Base-by-base conservation (phyloP, 2,113 vertebrate genomes). In the Eleginops maclovinus region DNA sequence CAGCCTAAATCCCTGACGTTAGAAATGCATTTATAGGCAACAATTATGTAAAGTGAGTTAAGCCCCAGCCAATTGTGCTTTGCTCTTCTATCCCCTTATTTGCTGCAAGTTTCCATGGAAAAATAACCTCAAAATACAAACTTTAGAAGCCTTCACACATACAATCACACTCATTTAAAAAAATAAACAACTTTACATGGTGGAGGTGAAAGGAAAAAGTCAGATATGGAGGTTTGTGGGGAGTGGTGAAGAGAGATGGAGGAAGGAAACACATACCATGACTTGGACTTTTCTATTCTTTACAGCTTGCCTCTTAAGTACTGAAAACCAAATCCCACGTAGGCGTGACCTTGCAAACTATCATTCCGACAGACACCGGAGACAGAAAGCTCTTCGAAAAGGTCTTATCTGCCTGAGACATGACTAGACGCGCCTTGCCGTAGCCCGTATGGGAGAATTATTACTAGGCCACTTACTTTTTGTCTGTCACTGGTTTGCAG, bases 11-110 rank as follows among this genome's bases (percentile, higher is more conserved):
- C 82, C 71, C 71, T 41, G 44, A 73, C 21, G 62, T 26, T 70
- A 55, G 51, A 59, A 89, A 77, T 55, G 80, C 78, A 67, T 81
- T 87, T 83, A 73, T 71, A 74, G 75, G 83, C 55, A 79, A 86
- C 75, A 81, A 79, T 87, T 84, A 89, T 89, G 85, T 76, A 83
- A 86, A 85, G 74, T 83, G 70, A 67, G 63, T 43, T 82, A 86
- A 83, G 77, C 78, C 62, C 22, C 50, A 65, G 62, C 19, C 85
- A 82, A 47, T 76, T 86, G 75, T 74, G 69, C 54, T 71, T 66
- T 67, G 61, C 75, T 71, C 46, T 26, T 71, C 70, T 69, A 72
- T 75, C 61, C 28, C 64, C 58, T 53, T 76, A 71, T 83, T 83
- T 76, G 59, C 64, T 43, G 8, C 1, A 4, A 46, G 60, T 72